These are phyloP conservation scores for Drosophila crucigera DNA, from an alignment of 2,888 invertebrate species.

Conservation along the genomic window DNA sequence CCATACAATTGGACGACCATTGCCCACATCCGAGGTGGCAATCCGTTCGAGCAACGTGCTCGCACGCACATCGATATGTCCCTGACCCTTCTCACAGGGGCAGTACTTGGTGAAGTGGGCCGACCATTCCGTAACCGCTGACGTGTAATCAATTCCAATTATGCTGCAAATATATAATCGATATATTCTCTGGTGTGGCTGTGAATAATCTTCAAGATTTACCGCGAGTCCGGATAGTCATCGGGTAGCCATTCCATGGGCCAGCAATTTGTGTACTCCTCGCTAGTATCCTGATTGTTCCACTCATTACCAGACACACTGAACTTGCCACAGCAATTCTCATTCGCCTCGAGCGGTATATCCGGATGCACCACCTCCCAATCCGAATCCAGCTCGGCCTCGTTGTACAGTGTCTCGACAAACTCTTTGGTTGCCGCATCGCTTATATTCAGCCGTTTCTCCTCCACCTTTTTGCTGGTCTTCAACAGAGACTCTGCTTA, in stretches of 20 bases:
- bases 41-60: slow-evolving; percentile 89
- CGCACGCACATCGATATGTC: slow-evolving; percentile 89
- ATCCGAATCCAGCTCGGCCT: slow-evolving; percentile 83
- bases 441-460: slow-evolving; percentile 80
- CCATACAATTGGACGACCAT: slow-evolving; percentile 92
- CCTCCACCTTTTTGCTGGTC: slow-evolving; percentile 68
- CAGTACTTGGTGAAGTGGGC: slow-evolving; percentile 86
- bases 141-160: slow-evolving; percentile 95
- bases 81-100: slow-evolving; percentile 86
- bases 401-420: slow-evolving; percentile 82
- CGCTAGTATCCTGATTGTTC: slow-evolving; percentile 82
- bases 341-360: slow-evolving; percentile 81
- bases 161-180: slow-evolving; percentile 84
- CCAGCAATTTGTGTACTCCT: slow-evolving; percentile 92
- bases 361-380: slow-evolving; percentile 86
- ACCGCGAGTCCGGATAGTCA: slow-evolving; percentile 90
- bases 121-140: slow-evolving; percentile 93
- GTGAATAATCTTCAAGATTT: background rate
- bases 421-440: slow-evolving; percentile 84
- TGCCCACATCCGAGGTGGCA: slow-evolving; percentile 91
- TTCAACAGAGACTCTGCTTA: slow-evolving; percentile 70
- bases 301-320: slow-evolving; percentile 85
- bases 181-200: slow-evolving; percentile 76
- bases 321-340: slow-evolving; percentile 85
- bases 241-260: slow-evolving; percentile 96